These are phyloP conservation scores for Rhynchomys soricoides DNA, from an alignment of 2,113 vertebrate species.

Conservation along the genomic window DNA sequence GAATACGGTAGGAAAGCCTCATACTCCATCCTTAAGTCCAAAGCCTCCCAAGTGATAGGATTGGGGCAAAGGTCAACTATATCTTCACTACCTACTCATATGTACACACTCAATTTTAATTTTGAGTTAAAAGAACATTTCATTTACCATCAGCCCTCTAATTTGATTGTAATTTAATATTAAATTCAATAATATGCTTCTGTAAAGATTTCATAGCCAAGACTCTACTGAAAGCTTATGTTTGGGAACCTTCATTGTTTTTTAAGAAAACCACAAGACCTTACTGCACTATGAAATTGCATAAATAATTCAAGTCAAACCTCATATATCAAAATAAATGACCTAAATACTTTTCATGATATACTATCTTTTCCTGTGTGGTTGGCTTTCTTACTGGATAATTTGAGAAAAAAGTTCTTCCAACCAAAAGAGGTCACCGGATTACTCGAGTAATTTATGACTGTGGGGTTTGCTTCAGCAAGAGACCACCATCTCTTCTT, in stretches of 20 bases:
- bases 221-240: constrained; percentile 15
- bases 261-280: constrained; percentile 63
- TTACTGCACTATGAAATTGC: constrained; percentile 51
- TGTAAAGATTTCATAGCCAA: constrained; percentile 23
- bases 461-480: background rate
- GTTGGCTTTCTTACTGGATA: constrained; percentile 57
- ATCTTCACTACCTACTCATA: constrained; percentile 7
- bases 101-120: background rate
- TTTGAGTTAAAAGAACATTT: constrained; percentile 41
- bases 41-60: background rate
- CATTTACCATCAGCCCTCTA: background rate
- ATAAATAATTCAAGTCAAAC: constrained; percentile 74
- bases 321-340: constrained; percentile 65
- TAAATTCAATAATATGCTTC: constrained; percentile 21
- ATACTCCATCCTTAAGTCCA: background rate
- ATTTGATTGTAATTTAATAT: constrained; percentile 15
- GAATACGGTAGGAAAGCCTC: background rate
- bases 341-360: constrained; percentile 60
- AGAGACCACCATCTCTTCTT: background rate
- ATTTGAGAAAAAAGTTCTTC: constrained; percentile 55
- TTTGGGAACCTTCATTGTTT: constrained; percentile 52
- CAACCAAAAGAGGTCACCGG: constrained; percentile 40
- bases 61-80: background rate
- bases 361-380: constrained; percentile 50
- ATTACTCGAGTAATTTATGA: constrained; percentile 15